Conservation (phyloP, 2,888 invertebrate genomes). For the Eilema griseolum region DNA sequence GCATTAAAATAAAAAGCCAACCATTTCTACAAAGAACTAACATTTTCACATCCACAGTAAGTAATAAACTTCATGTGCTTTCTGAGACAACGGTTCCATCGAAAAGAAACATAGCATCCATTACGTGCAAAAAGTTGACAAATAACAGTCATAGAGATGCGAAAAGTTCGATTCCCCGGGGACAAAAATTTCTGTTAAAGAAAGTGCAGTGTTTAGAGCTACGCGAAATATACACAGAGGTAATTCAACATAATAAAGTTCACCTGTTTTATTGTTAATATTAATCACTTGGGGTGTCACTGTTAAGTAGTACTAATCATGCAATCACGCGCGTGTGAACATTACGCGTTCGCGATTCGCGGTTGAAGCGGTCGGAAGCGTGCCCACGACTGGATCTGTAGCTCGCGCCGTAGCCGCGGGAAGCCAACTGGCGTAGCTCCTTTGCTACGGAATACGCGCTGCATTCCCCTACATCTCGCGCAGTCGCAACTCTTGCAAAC, state of each 20-base stretch:
- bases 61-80: constrained; percentile 38
- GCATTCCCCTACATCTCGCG: constrained; percentile 69
- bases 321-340: constrained; percentile 75
- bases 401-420: constrained; percentile 62
- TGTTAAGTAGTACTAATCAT: constrained; percentile 71
- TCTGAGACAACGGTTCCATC: constrained; percentile 39
- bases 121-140: constrained; percentile 51
- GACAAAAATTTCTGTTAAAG: constrained; percentile 67
- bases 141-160: constrained; percentile 50
- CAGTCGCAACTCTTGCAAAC: constrained; percentile 71
- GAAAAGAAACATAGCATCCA: constrained; percentile 47
- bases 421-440: constrained; percentile 69
- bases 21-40: constrained; percentile 30
- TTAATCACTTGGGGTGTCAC: constrained; percentile 79
- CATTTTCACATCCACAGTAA: constrained; percentile 36
- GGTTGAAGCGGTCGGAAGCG: constrained; percentile 40
- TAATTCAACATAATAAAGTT: constrained; percentile 65
- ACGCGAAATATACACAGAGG: constrained; percentile 57
- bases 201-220: constrained; percentile 61
- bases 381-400: constrained; percentile 41
- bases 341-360: constrained; percentile 67
- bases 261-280: constrained; percentile 77
- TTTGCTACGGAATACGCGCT: constrained; percentile 59
- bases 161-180: constrained; percentile 49
- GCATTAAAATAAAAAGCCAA: constrained; percentile 19